These are phyloP conservation scores for Bimastos eiseni DNA, from an alignment of 2,888 invertebrate species.

Conservation along the genomic window DNA sequence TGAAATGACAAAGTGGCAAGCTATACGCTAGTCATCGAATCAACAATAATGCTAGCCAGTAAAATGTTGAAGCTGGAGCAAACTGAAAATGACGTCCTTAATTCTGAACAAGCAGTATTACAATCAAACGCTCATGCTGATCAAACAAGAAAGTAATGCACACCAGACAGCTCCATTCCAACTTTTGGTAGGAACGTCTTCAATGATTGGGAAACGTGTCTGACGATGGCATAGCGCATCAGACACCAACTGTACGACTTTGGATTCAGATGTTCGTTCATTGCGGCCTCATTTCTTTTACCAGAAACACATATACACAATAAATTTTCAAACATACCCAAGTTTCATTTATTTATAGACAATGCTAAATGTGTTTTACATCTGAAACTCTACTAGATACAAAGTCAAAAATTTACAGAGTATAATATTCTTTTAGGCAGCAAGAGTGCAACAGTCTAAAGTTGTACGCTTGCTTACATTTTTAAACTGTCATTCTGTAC, in stretches of 20 bases:
- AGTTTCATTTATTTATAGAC: not conserved
- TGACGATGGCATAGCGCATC: conserved; percentile 83
- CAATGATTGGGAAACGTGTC: conserved; percentile 80
- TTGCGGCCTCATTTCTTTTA: conserved; percentile 27
- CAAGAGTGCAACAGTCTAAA: not conserved
- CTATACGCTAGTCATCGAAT: not conserved
- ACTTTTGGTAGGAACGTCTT: conserved; percentile 84
- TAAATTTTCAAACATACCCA: not conserved
- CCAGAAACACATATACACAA: conserved; percentile 16
- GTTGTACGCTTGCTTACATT: not conserved
- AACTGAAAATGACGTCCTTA: not conserved
- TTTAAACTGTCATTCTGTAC: not conserved
- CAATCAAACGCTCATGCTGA: not conserved
- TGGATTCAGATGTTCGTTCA: conserved; percentile 82
- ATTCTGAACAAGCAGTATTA: not conserved
- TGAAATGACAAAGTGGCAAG: not conserved
- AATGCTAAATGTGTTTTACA: not conserved
- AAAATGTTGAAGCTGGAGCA: not conserved
- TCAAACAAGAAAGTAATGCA: conserved; percentile 24
- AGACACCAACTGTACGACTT: conserved; percentile 95
- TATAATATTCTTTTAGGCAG: too few relatives aligned
- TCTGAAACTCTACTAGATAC: not conserved
- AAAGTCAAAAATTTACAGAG: not conserved
- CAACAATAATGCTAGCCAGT: not conserved
- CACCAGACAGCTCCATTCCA: conserved; percentile 86